A percentile compares a stretch with the other conserved stretches of the same genome.
Conservation (phyloP, 1,140 invertebrate species). For the Macrocentrus cingulum region DNA sequence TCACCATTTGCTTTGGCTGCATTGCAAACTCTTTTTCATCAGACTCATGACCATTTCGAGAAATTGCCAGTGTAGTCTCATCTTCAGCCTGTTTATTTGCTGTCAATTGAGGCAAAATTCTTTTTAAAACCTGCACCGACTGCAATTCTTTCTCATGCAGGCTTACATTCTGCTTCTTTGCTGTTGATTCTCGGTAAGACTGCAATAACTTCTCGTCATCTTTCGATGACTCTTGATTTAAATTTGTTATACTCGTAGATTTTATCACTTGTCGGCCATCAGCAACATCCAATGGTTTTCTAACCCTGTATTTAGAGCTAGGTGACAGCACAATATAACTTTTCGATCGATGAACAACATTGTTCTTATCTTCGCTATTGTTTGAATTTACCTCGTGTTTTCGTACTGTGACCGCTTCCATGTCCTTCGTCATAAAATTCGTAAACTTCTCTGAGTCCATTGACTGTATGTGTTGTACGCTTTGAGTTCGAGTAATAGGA, state of each 20-base stretch:
- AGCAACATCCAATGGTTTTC: conserved; percentile 2
- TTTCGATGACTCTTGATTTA: conserved; percentile 26
- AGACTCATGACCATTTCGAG: conserved; percentile 25
- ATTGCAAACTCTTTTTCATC: conserved; percentile 31
- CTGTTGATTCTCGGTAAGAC: neutral
- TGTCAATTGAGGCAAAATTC: conserved; percentile 58
- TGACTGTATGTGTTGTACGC: neutral
- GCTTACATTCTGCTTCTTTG: conserved; percentile 5
- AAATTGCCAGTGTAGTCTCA: conserved; percentile 38
- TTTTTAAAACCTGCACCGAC: conserved; percentile 51
- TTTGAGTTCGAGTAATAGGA: conserved; percentile 3
- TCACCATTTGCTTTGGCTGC: neutral
- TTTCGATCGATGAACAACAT: conserved; percentile 47
- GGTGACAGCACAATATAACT: conserved; percentile 47
- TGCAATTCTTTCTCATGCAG: conserved; percentile 46
- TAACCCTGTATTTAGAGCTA: conserved; percentile 37
- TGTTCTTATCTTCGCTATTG: conserved; percentile 27
- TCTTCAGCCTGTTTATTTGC: conserved; percentile 49
- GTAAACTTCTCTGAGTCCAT: neutral
- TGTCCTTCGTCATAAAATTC: neutral
- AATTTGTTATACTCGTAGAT: conserved; percentile 34
- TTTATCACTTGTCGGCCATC: conserved; percentile 28
- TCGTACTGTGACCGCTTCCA: neutral
- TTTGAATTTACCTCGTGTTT: conserved; percentile 5
- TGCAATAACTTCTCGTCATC: neutral